Percentiles rank a stretch among this genome's conserved stretches.
Evolutionary conservation across 2,888 invertebrate species (phyloP).

Genomic region (Lordiphosa fenestrarum): DNA sequence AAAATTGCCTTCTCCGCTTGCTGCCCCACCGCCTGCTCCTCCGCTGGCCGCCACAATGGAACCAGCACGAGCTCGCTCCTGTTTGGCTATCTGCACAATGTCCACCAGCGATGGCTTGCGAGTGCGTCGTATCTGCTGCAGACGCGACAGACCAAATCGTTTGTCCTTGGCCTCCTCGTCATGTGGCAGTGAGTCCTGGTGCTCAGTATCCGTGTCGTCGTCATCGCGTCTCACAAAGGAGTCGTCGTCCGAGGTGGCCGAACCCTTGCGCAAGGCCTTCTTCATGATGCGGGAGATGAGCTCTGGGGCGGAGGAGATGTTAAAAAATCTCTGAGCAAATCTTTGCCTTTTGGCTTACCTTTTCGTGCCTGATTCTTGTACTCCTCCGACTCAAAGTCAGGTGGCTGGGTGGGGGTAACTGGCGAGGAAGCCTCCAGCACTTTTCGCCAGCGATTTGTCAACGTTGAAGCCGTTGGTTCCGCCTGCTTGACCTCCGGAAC

Average conservation of each 20-base stretch:
- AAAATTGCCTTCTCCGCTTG: conserved; percentile 26
- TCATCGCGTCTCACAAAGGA: conserved; percentile 78
- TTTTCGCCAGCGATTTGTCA: conserved; percentile 83
- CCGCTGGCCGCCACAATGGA: conserved; percentile 40
- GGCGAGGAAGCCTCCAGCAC: conserved; percentile 80
- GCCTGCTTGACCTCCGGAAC: conserved; percentile 85
- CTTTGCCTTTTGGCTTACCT: conserved; percentile 53
- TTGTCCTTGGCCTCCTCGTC: conserved; percentile 80
- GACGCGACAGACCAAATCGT: conserved; percentile 64
- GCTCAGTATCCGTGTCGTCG: conserved; percentile 87
- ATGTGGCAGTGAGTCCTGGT: conserved; percentile 86
- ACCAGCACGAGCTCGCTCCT: conserved; percentile 68
- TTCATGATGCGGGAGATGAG: conserved; percentile 80
- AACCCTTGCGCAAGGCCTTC: conserved; percentile 82
- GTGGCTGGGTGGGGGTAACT: conserved; percentile 74
- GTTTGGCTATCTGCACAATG: conserved; percentile 77
- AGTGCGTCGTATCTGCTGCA: conserved; percentile 73
- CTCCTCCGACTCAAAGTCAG: conserved; percentile 78
- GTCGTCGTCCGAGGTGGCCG: conserved; percentile 82
- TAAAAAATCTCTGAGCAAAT: conserved; percentile 6
- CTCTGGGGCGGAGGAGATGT: conserved; percentile 51
- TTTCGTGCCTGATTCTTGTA: conserved; percentile 79
- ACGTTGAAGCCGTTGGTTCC: conserved; percentile 81
- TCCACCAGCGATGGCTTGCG: conserved; percentile 79
- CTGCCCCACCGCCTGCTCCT: conserved; percentile 29